Conservation (phyloP, 2,113 vertebrate genomes). For the Eudyptes chrysolophus region DNA sequence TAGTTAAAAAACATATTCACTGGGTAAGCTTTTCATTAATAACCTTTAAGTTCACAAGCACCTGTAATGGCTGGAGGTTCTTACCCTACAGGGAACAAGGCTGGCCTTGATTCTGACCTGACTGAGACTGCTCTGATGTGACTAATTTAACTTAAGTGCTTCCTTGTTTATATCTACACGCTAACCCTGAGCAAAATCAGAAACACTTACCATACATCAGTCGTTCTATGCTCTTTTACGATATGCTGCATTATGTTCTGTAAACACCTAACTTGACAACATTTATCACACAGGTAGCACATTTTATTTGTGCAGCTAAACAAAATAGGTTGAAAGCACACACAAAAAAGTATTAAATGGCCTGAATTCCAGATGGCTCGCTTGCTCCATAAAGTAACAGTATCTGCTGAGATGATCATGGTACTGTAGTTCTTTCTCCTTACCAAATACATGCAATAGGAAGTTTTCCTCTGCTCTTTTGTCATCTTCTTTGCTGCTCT, state of each 20-base stretch:
- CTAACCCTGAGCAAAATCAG: neutral
- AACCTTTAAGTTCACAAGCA: neutral
- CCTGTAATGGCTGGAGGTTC: neutral
- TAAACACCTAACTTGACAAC: neutral
- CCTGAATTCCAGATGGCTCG: constrained; percentile 10
- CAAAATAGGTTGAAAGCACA: neutral
- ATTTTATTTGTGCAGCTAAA: constrained; percentile 14
- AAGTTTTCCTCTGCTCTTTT: constrained; percentile 48
- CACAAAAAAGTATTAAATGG: neutral
- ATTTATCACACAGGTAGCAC: neutral
- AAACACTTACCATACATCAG: neutral
- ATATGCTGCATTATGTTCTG: neutral
- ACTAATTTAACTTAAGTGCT: neutral
- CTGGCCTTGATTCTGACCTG: neutral
- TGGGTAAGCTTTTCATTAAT: neutral
- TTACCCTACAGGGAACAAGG: neutral
- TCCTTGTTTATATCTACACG: neutral
- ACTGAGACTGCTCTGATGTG: neutral
- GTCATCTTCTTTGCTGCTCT: constrained; percentile 64
- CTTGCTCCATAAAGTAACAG: constrained; percentile 10
- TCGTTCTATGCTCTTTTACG: neutral
- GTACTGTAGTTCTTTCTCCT: neutral
- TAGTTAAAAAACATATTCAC: neutral
- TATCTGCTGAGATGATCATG: neutral
- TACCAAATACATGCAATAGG: constrained; percentile 13